phyloP scores from a whole-genome alignment of 2,888 invertebrate species.

The Ellobium chinense region DNA sequence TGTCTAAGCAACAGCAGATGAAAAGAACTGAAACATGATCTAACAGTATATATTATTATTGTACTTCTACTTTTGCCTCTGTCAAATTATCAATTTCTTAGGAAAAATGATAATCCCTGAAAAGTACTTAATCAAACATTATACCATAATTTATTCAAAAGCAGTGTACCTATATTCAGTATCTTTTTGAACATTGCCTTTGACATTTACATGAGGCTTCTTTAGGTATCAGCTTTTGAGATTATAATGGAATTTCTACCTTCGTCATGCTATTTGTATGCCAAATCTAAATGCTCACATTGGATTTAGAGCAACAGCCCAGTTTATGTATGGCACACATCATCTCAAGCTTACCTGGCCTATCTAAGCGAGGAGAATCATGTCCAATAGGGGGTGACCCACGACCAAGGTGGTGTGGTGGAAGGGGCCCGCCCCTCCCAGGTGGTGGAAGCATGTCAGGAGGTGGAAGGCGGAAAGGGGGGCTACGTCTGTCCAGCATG shows the following conservation, averaged over 20 bases:
- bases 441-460: constrained; percentile 45
- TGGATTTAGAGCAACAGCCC: background rate
- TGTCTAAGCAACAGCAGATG: no score
- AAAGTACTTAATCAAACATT: background rate
- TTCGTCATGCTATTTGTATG: no score
- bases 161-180: background rate
- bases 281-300: background rate
- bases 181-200: background rate
- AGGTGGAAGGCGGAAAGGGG: constrained; percentile 41
- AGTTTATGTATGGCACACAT: no score
- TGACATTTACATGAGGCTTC: no score
- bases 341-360: no score
- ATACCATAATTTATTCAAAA: background rate
- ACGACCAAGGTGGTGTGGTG: constrained; percentile 15
- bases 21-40: no score
- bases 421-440: constrained; percentile 32
- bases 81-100: no score
- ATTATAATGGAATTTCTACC: no score
- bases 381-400: constrained; percentile 30
- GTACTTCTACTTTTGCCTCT: no score
- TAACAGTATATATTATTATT: no score
- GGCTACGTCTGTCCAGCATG: constrained; percentile 42
- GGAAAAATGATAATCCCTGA: no score
- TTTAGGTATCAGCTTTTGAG: no score
- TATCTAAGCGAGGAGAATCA: constrained; percentile 35